Evolutionary conservation across 2,888 invertebrate genomes (phyloP).

Genomic region (Polymixis flavicincta): DNA sequence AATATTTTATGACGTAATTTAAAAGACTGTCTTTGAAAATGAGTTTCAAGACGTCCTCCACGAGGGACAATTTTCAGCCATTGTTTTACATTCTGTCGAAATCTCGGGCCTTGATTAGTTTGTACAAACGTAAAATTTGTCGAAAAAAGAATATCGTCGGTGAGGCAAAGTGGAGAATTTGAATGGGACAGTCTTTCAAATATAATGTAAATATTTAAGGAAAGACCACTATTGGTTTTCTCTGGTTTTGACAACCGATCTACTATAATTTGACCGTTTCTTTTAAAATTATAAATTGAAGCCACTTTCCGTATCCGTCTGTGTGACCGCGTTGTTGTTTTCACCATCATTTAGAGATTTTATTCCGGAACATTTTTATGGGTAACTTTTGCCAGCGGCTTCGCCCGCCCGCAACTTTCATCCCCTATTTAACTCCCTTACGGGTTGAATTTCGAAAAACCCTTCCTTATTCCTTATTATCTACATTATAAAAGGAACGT

Average conservation of each 20-base stretch:
- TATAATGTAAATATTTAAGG: constrained; percentile 29
- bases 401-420: too few species aligned
- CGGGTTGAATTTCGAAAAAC: too few species aligned
- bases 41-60: constrained; percentile 76
- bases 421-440: too few species aligned
- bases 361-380: not conserved
- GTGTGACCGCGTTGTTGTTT: not conserved
- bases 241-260: not conserved
- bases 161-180: not conserved
- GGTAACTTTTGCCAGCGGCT: too few species aligned
- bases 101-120: constrained; percentile 65
- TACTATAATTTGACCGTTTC: not conserved
- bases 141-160: constrained; percentile 23
- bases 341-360: not conserved
- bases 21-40: constrained; percentile 80
- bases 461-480: too few species aligned
- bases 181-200: constrained; percentile 14
- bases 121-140: constrained; percentile 63
- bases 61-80: constrained; percentile 71
- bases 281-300: not conserved
- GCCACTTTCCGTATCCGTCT: not conserved
- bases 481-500: too few species aligned
- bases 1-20: constrained; percentile 86
- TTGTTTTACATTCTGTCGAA: constrained; percentile 69
- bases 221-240: not conserved